Percentiles rank a stretch among this genome's conserved stretches.
phyloP scores from a whole-genome alignment of 2,113 vertebrate genomes.

The Nothobranchius kuhntae region DNA sequence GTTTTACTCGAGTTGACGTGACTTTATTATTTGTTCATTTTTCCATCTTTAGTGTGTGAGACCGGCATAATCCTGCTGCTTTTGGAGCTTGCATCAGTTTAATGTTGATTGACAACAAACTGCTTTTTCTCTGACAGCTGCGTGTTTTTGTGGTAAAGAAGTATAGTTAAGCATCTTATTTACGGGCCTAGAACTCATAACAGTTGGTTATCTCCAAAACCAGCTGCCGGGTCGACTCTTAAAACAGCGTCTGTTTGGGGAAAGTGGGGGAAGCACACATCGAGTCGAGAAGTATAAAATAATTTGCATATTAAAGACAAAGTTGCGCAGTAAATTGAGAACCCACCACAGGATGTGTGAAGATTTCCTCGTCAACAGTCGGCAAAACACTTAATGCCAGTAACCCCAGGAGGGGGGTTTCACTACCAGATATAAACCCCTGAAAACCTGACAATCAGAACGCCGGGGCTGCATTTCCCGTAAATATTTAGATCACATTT shows the following conservation, averaged over 20 bases:
- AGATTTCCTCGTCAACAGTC: neutral
- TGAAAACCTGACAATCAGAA: neutral
- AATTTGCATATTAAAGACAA: neutral
- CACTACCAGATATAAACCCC: slow-evolving; percentile 11
- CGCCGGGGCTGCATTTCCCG: neutral
- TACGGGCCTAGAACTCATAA: no score
- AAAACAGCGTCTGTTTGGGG: no score
- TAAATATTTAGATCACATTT: neutral
- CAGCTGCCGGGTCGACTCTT: no score
- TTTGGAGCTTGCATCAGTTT: neutral
- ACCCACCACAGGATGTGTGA: neutral
- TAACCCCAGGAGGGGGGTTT: neutral
- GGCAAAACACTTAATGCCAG: neutral
- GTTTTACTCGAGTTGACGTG: no score
- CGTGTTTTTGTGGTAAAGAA: no score
- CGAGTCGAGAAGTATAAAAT: neutral
- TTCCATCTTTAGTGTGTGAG: no score
- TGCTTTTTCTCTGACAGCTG: no score
- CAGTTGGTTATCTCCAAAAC: no score
- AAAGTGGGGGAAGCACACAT: neutral
- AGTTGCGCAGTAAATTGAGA: neutral
- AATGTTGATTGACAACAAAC: neutral
- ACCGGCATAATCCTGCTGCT: no score
- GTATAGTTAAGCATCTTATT: no score
- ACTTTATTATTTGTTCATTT: no score